Conservation (phyloP, 2,888 invertebrate genomes). For the Cantharis lateralis region DNA sequence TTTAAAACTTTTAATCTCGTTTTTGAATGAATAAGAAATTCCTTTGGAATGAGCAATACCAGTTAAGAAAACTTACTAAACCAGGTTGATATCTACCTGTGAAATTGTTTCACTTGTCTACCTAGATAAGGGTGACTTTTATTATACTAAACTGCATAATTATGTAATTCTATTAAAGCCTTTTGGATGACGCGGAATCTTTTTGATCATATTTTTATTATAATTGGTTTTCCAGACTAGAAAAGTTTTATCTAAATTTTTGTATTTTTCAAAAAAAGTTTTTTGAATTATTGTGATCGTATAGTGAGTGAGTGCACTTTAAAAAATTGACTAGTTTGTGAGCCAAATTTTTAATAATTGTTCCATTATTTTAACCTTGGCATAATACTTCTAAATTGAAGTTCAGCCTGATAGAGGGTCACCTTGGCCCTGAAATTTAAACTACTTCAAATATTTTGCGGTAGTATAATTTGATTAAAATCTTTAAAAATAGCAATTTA, state of each 20-base stretch:
- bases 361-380: conserved; percentile 37
- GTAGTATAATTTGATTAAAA: conserved; percentile 18
- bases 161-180: background rate
- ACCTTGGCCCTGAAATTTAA: conserved; percentile 33
- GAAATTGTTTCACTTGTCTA: conserved; percentile 3
- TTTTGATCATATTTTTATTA: background rate
- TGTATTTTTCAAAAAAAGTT: background rate
- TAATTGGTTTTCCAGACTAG: background rate
- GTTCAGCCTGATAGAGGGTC: conserved; percentile 31
- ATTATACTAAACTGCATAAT: background rate
- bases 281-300: background rate
- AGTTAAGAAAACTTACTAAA: conserved; percentile 19
- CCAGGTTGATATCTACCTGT: conserved; percentile 22
- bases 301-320: background rate
- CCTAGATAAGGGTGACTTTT: conserved; percentile 6
- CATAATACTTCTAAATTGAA: conserved; percentile 26
- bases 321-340: conserved; percentile 20
- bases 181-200: background rate
- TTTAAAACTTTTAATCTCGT: background rate
- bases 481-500: background rate
- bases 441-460: conserved; percentile 13
- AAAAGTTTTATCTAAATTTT: background rate
- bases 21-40: background rate
- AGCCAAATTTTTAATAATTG: conserved; percentile 34
- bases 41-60: background rate